Conservation (phyloP, 2,797 vertebrate genomes). For the Urosaurus nigricauda region DNA sequence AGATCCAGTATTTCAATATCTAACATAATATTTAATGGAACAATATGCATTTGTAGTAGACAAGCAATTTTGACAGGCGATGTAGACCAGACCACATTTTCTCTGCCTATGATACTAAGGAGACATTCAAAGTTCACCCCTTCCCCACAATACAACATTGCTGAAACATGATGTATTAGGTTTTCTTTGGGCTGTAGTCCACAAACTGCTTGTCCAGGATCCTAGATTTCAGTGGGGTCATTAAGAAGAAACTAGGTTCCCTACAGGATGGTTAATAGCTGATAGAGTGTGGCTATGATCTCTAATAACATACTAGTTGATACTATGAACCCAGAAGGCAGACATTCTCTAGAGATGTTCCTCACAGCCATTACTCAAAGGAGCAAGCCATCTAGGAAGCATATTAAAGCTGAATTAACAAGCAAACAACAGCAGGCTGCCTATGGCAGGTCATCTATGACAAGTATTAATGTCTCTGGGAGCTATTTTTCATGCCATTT, state of each 20-base stretch:
- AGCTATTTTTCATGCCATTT: conserved; percentile 12
- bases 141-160: not conserved
- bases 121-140: conserved; percentile 4
- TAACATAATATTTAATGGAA: conserved; percentile 16
- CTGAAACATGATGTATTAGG: conserved; percentile 26
- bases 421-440: conserved; percentile 23
- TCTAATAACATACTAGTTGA: not conserved
- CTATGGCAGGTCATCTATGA: not conserved
- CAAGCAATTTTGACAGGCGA: conserved; percentile 12
- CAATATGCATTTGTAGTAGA: conserved; percentile 3
- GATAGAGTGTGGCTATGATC: not conserved
- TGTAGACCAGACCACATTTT: conserved; percentile 27
- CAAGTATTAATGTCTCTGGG: conserved; percentile 43
- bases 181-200: conserved; percentile 20
- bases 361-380: conserved; percentile 41
- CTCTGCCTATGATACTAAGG: conserved; percentile 41
- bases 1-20: conserved; percentile 17
- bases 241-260: not conserved
- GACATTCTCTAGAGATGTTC: not conserved
- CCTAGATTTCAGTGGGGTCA: conserved; percentile 2
- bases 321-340: conserved; percentile 10
- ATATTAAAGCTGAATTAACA: conserved; percentile 34
- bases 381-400: conserved; percentile 30
- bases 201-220: not conserved
- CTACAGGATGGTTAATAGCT: not conserved